Base-by-base conservation (phyloP, 2,797 vertebrate genomes). In the Adrianichthys oophorus region DNA sequence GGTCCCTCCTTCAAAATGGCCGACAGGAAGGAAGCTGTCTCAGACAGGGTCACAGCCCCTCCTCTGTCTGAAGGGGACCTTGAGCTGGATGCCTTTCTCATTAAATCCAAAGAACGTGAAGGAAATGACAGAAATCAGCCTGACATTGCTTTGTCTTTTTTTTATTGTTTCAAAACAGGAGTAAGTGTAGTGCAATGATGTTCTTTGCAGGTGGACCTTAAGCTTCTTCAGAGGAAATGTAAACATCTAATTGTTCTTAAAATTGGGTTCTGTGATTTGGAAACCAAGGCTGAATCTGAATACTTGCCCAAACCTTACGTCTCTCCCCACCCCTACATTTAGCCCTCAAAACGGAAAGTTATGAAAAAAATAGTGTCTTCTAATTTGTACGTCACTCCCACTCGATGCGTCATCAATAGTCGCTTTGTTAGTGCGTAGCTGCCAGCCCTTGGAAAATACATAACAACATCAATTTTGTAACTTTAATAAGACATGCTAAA, bases 1-100 rank as follows among this genome's bases (percentile, higher is more conserved):
- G 72, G 80, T 72, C 80, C 74, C 82, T 85, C 80, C 75, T 87
- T 89, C 76, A 91, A 90, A 89, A 90, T 85, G 85, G 84, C 85
- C 68, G 85, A 91, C 86, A 90, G 85, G 85, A 88, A 87, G 87
- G 83, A 87, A 86, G 84, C 80, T 67, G 74, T 70, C 57, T 68
- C 59, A 80, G 84, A 89, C 83, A 88, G 87, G 90, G 90, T 90
- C 87, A 81, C 64, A 74, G 80, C 75, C 84, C 87, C 80, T 70
- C 85, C 87, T 82, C 74, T 84, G 86, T 83, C 84, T 90, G 87
- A 91, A 91, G 90, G 90, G 80, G 90, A 91, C 90, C 89, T 91
- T 91, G 90, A 85, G 68, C 76, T 80, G 76, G 87, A 82, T 79
- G 79, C 77, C 80, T 85, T 82, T 86, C 86, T 90, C 86, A 89